Percentiles rank a stretch among this genome's conserved stretches.
Evolutionary conservation across 2,888 invertebrate species (phyloP).

Genomic region (Hypomecis atomaria): DNA sequence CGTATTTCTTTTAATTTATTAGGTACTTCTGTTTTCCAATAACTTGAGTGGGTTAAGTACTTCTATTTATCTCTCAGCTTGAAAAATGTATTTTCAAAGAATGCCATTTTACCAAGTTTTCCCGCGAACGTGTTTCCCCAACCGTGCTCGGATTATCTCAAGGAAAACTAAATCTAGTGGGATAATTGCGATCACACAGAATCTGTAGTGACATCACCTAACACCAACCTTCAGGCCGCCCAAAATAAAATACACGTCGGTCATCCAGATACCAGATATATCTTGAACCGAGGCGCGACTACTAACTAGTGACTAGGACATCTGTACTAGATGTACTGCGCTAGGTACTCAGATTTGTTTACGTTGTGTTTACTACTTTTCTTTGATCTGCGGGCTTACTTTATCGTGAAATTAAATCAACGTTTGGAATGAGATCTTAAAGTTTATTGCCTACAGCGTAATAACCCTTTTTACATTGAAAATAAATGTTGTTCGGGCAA

Average conservation of each 20-base stretch:
- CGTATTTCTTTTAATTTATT: too few species aligned
- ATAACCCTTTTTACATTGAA: neutral
- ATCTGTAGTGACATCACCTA: slow-evolving; percentile 57
- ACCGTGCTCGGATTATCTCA: slow-evolving; percentile 5
- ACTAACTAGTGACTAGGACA: neutral
- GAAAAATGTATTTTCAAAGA: too few species aligned
- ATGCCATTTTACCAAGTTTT: neutral
- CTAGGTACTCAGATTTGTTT: slow-evolving; percentile 8
- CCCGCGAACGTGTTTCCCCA: neutral
- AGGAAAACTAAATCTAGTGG: slow-evolving; percentile 26
- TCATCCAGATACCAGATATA: slow-evolving; percentile 36
- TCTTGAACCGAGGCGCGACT: slow-evolving; percentile 22
- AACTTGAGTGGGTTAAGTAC: too few species aligned
- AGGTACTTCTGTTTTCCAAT: too few species aligned
- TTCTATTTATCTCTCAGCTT: too few species aligned
- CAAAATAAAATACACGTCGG: slow-evolving; percentile 55
- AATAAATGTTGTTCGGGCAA: neutral
- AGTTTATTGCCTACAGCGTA: neutral
- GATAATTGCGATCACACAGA: slow-evolving; percentile 35
- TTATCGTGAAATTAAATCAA: slow-evolving; percentile 15
- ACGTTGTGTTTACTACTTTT: slow-evolving; percentile 22
- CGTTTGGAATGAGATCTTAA: slow-evolving; percentile 2
- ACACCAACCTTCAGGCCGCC: slow-evolving; percentile 51
- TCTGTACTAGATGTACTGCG: slow-evolving; percentile 6
- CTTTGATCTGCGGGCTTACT: slow-evolving; percentile 14